Evolutionary conservation across 2,797 vertebrate genomes (phyloP).

Genomic region (Coranthus polyacanthus): DNA sequence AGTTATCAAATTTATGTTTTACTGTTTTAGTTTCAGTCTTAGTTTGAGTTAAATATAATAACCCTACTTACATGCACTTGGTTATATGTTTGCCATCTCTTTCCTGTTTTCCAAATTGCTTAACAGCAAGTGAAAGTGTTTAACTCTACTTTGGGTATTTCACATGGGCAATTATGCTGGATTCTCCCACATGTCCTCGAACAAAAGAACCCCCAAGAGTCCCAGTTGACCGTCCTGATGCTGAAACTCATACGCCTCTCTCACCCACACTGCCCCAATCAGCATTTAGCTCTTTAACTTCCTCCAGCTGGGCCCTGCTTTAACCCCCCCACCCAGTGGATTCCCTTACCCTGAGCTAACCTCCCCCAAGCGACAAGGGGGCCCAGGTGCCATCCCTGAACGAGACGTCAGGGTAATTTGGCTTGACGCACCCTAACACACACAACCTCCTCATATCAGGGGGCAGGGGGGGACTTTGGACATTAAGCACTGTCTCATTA

Average conservation of each 20-base stretch:
- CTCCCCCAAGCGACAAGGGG: constrained; percentile 80
- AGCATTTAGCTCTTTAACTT: constrained; percentile 84
- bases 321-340: constrained; percentile 73
- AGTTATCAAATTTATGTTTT: too few species aligned
- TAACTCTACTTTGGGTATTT: constrained; percentile 68
- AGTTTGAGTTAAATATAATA: too few species aligned
- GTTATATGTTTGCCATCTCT: too few species aligned
- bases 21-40: too few species aligned
- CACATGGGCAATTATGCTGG: constrained; percentile 30
- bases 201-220: constrained; percentile 74
- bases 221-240: constrained; percentile 58
- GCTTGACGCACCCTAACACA: constrained; percentile 81
- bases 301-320: constrained; percentile 90
- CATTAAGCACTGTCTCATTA: constrained; percentile 90
- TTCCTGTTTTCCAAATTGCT: not conserved
- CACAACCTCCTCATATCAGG: constrained; percentile 67
- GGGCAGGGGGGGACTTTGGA: constrained; percentile 71
- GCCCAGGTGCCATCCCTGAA: constrained; percentile 87
- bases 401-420: constrained; percentile 87
- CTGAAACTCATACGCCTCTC: constrained; percentile 59
- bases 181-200: constrained; percentile 81
- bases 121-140: constrained; percentile 56
- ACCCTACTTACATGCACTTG: too few species aligned
- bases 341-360: constrained; percentile 74
- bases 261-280: constrained; percentile 73